Conservation (phyloP, 92 coral and sea anemone genomes). For the Nematostella vectensis region DNA sequence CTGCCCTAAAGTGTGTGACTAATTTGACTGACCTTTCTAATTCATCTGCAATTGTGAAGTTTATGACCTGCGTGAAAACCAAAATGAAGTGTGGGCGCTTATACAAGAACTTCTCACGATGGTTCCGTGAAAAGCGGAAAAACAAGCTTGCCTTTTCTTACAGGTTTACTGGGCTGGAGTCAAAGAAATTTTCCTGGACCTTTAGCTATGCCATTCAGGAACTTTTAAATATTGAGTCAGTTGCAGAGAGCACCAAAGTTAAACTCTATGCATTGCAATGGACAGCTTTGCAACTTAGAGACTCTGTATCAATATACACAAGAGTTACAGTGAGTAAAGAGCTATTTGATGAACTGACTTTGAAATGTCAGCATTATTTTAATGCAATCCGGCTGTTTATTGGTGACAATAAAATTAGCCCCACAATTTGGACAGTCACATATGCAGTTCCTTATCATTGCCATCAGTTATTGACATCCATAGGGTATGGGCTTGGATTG, state of each 20-base stretch:
- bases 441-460: slow-evolving; percentile 54
- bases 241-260: slow-evolving; percentile 25
- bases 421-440: slow-evolving; percentile 61
- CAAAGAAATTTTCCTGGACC: too few relatives aligned
- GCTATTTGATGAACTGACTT: slow-evolving; percentile 18
- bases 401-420: slow-evolving; percentile 29
- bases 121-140: slow-evolving; percentile 51
- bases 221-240: slow-evolving; percentile 26
- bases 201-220: too few relatives aligned
- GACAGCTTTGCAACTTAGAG: slow-evolving; percentile 34
- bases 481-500: slow-evolving; percentile 57
- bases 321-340: slow-evolving; percentile 41
- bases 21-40: slow-evolving; percentile 21
- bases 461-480: slow-evolving; percentile 34
- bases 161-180: slow-evolving; percentile 54
- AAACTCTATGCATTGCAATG: slow-evolving; percentile 45
- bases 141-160: slow-evolving; percentile 42
- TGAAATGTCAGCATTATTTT: slow-evolving; percentile 36
- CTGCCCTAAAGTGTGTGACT: slow-evolving; percentile 23
- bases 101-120: slow-evolving; percentile 24
- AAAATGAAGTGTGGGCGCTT: slow-evolving; percentile 41
- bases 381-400: slow-evolving; percentile 33
- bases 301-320: slow-evolving; percentile 33
- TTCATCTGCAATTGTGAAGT: slow-evolving; percentile 22
- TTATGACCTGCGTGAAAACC: slow-evolving; percentile 33